These are phyloP conservation scores for Dynastes grantii DNA, from an alignment of 2,888 invertebrate genomes.

Conservation along the genomic window DNA sequence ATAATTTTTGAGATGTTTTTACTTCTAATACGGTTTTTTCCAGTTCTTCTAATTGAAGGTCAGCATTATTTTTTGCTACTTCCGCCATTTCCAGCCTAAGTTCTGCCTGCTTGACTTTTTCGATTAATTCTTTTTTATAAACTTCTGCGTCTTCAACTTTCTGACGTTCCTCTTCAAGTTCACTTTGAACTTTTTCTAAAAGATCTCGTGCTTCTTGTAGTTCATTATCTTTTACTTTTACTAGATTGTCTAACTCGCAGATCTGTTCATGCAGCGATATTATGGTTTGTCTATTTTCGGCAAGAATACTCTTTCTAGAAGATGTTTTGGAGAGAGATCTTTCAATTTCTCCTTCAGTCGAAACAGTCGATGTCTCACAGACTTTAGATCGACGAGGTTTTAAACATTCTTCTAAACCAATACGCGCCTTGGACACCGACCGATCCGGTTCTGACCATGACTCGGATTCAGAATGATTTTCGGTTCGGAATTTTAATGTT, in stretches of 20 bases:
- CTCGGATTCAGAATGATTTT: constrained; percentile 81
- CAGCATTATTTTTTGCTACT: constrained; percentile 61
- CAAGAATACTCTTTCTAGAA: constrained; percentile 53
- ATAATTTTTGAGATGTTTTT: constrained; percentile 59
- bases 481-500: constrained; percentile 61
- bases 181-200: constrained; percentile 17
- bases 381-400: constrained; percentile 33
- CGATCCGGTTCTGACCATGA: constrained; percentile 92
- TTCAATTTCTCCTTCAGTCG: constrained; percentile 64
- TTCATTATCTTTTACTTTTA: constrained; percentile 70
- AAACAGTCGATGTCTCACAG: constrained; percentile 59
- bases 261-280: constrained; percentile 69
- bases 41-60: constrained; percentile 54
- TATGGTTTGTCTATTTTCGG: constrained; percentile 62
- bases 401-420: constrained; percentile 76
- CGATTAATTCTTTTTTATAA: constrained; percentile 54
- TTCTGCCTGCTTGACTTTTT: constrained; percentile 56
- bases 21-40: constrained; percentile 55
- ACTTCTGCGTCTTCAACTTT: constrained; percentile 54
- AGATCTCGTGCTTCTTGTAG: constrained; percentile 56
- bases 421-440: constrained; percentile 85
- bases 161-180: constrained; percentile 26
- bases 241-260: constrained; percentile 68
- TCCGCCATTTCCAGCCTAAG: constrained; percentile 62
- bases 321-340: constrained; percentile 54